Evolutionary conservation across 2,113 vertebrate species (phyloP), one percentile per base, ranked within the genome.

Genomic region (Pluvialis apricaria): DNA sequence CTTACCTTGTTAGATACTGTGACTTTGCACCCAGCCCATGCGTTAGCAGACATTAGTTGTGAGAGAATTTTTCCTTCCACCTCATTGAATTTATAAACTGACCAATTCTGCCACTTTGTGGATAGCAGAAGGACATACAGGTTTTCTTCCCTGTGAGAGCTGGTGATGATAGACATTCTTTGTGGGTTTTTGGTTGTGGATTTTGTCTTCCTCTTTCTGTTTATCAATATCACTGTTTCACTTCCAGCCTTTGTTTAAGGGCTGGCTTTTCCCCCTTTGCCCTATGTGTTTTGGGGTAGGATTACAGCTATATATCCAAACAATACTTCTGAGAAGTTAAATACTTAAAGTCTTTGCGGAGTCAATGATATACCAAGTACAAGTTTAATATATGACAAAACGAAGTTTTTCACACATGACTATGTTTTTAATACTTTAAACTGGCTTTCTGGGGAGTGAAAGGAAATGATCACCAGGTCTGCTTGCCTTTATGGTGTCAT

Each of bases 101-200:
- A 76, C 75, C 73, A 93, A 94, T 90, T 85, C 90, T 95, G 95
- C 94, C 93, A 76, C 94, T 87, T 87, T 72, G 90, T 96, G 87
- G 96, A 87, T 91, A 45, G 22, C 84, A 90, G 87, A 36, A 89
- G 73, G 92, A 95, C 58, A 22, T 89, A 73, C 95, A 96, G 45
- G 9, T 79, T 73, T 77, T 83, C 61, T 73, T 81, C 71, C 16
- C 18, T 54, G 15, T 83, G 55, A 84, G n/a, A 88, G 28, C 31
- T 51, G 55, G 19, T 73, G 34, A 19, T 77, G 9, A 57, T 9
- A 76, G 58, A 21, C 5, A 15, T 26, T 54, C 8, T 69, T 76
- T 36, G 2, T 66, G 31, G 6, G 21, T 1, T 15, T 70, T 71
- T 42, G 36, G 21, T 40, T 92, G 29, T 45, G 11, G 2, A 6